Evolutionary conservation across 2,797 vertebrate genomes (phyloP).

Genomic region (Sandelia bainsii): DNA sequence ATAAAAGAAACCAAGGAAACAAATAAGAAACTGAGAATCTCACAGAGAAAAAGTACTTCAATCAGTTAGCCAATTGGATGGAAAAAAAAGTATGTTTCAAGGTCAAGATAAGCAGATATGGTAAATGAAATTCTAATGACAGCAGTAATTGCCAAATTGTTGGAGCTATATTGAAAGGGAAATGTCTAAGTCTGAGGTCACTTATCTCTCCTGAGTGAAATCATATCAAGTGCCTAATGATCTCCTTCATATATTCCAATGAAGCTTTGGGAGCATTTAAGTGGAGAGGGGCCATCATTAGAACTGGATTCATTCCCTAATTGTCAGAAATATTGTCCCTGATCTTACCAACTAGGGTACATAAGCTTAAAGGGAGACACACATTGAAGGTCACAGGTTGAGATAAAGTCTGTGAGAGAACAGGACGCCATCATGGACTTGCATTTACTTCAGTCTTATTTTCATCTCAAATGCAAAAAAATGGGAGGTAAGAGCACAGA

Average conservation of each 20-base stretch:
- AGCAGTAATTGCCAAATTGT: conserved; percentile 67
- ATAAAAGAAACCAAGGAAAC: conserved; percentile 32
- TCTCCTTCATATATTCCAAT: conserved; percentile 60
- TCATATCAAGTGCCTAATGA: conserved; percentile 71
- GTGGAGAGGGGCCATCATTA: conserved; percentile 42
- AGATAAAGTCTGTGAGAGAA: conserved; percentile 47
- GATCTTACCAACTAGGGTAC: conserved; percentile 52
- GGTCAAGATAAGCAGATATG: conserved; percentile 71
- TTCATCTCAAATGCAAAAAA: conserved; percentile 6
- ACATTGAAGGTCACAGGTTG: conserved; percentile 62
- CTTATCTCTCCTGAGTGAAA: conserved; percentile 63
- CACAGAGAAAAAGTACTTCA: conserved; percentile 20
- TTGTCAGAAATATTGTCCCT: conserved; percentile 58
- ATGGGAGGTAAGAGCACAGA: not conserved
- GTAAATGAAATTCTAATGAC: conserved; percentile 71
- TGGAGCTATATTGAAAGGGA: conserved; percentile 51
- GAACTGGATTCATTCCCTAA: conserved; percentile 51
- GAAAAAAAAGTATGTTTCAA: conserved; percentile 62
- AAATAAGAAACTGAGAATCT: conserved; percentile 36
- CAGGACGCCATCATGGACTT: conserved; percentile 28
- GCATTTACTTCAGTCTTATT: conserved; percentile 48
- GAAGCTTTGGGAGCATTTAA: conserved; percentile 56
- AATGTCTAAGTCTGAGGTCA: conserved; percentile 65
- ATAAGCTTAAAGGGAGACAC: conserved; percentile 36
- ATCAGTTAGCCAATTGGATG: conserved; percentile 33